These are phyloP conservation scores for Microctenopoma stevenorrisi DNA, from an alignment of 2,797 vertebrate species.

Conservation along the genomic window DNA sequence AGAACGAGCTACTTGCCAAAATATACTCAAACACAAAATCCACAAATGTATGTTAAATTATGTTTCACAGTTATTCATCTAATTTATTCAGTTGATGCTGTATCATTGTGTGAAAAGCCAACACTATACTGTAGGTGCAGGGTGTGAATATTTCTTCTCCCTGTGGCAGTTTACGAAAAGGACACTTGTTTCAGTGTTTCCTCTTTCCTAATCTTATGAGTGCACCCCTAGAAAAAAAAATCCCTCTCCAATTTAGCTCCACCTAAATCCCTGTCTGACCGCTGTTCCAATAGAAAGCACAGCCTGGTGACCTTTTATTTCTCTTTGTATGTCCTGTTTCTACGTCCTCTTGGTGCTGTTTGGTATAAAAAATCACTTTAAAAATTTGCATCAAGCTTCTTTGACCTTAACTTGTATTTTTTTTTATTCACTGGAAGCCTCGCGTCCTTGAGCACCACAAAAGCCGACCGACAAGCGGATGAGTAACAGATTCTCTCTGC, in stretches of 20 bases:
- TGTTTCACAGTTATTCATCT: conserved; percentile 35
- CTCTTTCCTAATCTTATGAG: conserved; percentile 61
- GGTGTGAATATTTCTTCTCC: conserved; percentile 27
- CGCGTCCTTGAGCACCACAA: conserved; percentile 43
- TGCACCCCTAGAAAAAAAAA: conserved; percentile 39
- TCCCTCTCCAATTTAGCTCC: conserved; percentile 52
- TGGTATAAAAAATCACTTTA: conserved; percentile 26
- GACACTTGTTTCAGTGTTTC: conserved; percentile 37
- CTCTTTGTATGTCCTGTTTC: conserved; percentile 40
- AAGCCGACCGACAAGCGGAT: conserved; percentile 31
- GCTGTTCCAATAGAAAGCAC: conserved; percentile 50
- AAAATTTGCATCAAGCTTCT: conserved; percentile 22
- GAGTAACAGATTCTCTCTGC: conserved; percentile 43
- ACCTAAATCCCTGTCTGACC: conserved; percentile 64
- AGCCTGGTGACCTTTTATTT: conserved; percentile 51
- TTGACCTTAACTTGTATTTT: conserved; percentile 23
- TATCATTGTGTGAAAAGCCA: conserved; percentile 20
- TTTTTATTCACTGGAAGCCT: conserved; percentile 31
- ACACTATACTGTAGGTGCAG: conserved; percentile 24
- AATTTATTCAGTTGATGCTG: conserved; percentile 21
- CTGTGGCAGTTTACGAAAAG: conserved; percentile 26
- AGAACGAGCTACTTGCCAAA: conserved; percentile 35
- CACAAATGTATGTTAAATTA: conserved; percentile 33
- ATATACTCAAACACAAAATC: conserved; percentile 20
- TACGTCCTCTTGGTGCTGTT: conserved; percentile 13